Percentiles rank a stretch among this genome's conserved stretches.
Conservation (phyloP, 92 coral and sea anemone genomes). For the Ricordea florida region DNA sequence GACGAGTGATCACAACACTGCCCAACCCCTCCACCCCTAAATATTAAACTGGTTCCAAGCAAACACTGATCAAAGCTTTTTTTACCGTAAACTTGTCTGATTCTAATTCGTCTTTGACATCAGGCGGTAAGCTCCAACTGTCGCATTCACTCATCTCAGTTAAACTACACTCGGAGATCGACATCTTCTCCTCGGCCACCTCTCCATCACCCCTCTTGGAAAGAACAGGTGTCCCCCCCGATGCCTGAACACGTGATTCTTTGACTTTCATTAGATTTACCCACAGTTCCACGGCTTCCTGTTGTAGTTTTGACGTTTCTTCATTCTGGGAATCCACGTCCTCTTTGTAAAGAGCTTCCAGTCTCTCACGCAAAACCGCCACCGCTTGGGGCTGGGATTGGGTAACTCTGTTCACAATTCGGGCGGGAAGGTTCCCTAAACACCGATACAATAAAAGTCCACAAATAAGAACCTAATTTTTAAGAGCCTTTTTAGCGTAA, state of each 20-base stretch:
- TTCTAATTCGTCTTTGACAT: background rate
- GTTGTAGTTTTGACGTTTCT: slow-evolving; percentile 49
- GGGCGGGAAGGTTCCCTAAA: slow-evolving; percentile 85
- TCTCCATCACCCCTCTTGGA: background rate
- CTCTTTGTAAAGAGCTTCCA: slow-evolving; percentile 73
- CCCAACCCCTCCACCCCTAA: too few relatives aligned
- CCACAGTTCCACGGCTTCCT: slow-evolving; percentile 59
- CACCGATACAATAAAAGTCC: background rate
- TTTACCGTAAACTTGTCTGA: slow-evolving; percentile 9
- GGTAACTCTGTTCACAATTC: slow-evolving; percentile 87
- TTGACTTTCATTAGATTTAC: slow-evolving; percentile 61
- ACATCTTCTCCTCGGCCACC: slow-evolving; percentile 12
- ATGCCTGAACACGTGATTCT: slow-evolving; percentile 12
- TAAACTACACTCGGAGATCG: slow-evolving; percentile 14
- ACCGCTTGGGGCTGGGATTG: slow-evolving; percentile 91
- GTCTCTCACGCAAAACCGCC: slow-evolving; percentile 70
- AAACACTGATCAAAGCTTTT: too few relatives aligned
- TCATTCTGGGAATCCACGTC: slow-evolving; percentile 53
- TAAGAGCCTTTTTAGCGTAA: too few relatives aligned
- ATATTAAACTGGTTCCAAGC: too few relatives aligned
- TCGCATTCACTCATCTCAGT: background rate
- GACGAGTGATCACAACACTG: too few relatives aligned
- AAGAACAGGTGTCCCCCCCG: background rate
- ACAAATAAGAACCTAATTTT: background rate
- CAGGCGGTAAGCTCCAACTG: background rate